Evolutionary conservation across 2,113 vertebrate species (phyloP), one percentile per base, ranked within the genome.

Genomic region (Ptyas mucosa): DNA sequence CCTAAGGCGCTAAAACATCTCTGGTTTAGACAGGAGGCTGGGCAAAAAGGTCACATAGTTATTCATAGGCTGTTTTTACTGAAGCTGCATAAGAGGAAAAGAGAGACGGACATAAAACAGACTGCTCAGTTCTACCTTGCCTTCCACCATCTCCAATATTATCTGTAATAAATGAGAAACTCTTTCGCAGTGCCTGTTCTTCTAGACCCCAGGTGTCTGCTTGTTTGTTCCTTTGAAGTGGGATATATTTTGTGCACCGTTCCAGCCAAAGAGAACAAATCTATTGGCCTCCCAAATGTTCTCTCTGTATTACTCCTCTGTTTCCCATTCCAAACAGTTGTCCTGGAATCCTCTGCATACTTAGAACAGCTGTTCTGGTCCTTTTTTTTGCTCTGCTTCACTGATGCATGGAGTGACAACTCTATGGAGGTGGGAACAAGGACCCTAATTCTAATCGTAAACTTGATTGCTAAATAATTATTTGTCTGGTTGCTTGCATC

Each of bases 391-490:
- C 93, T 95, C 61, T 89, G 29, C 90, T 96, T 75, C 93, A 81
- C 89, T 89, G 90, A 90, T 85, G 94, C 26, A 93, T 95, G 94
- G 94, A 96, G 94, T 91, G 92, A 95, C 94, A 94, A 94, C 89
- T 90, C 93, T 55, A 46, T 94, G 95, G 94, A 95, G 90, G 93
- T 95, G 92, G 46, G 81, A 94, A 95, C 3, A 94, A 58, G 92
- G 61, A 69, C 89, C 85, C 89, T 88, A 85, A 29, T 39, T 54
- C 53, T 46, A 94, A 95, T 93, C 94, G 91, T 96, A 8, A 95
- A 95, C 93, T 95, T 94, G 89, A 96, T 92, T 95, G 95, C 95
- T 96, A 96, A 96, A 96, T 97, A 96, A 95, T 96, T 94, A 93
- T 94, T 95, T 95, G 94, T 95, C 92, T 29, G 8, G 54, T 54